Percentiles rank a stretch among this genome's conserved stretches.
These are phyloP conservation scores for Saccostrea echinata DNA, from an alignment of 1,140 invertebrate genomes.

Conservation along the genomic window DNA sequence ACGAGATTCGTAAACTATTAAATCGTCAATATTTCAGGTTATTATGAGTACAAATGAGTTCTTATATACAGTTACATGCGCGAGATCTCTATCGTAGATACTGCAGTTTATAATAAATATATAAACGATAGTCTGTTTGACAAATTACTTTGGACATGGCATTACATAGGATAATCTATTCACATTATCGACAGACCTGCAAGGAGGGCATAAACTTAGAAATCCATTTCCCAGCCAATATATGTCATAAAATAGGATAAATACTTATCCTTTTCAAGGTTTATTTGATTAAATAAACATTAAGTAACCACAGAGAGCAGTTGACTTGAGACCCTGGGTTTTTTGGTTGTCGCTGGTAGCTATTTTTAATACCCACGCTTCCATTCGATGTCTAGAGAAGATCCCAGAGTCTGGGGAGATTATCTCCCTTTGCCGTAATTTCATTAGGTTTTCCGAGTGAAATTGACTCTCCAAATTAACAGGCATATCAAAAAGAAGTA, in stretches of 20 bases:
- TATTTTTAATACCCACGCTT: not conserved
- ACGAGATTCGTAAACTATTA: no score
- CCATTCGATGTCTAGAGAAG: not conserved
- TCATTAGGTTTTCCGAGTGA: not conserved
- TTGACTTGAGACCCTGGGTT: not conserved
- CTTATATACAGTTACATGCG: no score
- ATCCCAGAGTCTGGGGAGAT: not conserved
- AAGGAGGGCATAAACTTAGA: not conserved
- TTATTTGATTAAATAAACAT: conserved; percentile 8
- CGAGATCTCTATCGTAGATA: no score
- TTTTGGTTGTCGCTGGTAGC: not conserved
- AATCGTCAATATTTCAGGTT: no score
- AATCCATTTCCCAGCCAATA: not conserved
- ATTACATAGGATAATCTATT: not conserved
- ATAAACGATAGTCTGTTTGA: not conserved
- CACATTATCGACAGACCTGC: conserved; percentile 16
- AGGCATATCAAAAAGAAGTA: not conserved
- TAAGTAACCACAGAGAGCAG: not conserved
- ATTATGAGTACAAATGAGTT: no score
- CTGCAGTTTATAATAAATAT: not conserved
- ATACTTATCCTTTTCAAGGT: not conserved
- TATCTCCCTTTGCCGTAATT: not conserved
- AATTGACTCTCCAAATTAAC: conserved; percentile 16
- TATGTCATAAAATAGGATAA: not conserved
- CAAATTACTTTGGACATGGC: not conserved